Base-by-base conservation (phyloP, 2,888 invertebrate species). In the Pterostichus madidus region DNA sequence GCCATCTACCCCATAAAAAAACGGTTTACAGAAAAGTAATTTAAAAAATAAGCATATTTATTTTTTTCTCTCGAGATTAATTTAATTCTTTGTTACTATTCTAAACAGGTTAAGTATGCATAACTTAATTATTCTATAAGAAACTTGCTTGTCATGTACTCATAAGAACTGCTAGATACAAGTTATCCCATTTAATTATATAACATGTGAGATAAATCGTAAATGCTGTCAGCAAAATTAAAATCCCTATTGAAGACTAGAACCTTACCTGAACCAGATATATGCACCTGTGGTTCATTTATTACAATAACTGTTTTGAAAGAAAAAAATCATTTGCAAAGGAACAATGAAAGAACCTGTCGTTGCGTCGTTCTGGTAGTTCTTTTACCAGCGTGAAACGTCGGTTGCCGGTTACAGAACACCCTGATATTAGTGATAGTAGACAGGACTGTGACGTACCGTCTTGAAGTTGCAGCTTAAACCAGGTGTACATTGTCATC, bases 401-500 rank as follows among this genome's bases (percentile, higher is more conserved):
- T 17, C 17, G 56, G 56, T 56, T 56, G 15, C 5, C 17, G 56
- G 56, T 56, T 56, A 56, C 56, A 56, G 2, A 13, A 31, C 4
- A 56, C 56, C 13, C 17, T 56, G 8, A 56, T 56, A 56, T 56
- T 17, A 17, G 56, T 56, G 56, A 56, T 13, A 17, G 15, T n/a
- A 13, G 52, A 15, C 1, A 44, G 11, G 24, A 2, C 24, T 24
- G 56, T 56, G 56, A 15, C 56, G 13, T 17, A 17, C 44, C 32
- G 39, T 76, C 53, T 76, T 53, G 32, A 35, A 53, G 76, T 56
- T 56, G 35, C 56, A 39, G 44, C 24, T 24, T 24, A 24, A 24
- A 24, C 77, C 77, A 77, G 77, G 59, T 77, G 77, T 35, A 77
- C 17, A 56, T 77, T 77, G 77, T 77, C 39, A 39, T 71, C 15